Evolutionary conservation across 2,888 invertebrate genomes (phyloP), one percentile per base, ranked within the genome.

Genomic region (Dicranocentrus wangi): DNA sequence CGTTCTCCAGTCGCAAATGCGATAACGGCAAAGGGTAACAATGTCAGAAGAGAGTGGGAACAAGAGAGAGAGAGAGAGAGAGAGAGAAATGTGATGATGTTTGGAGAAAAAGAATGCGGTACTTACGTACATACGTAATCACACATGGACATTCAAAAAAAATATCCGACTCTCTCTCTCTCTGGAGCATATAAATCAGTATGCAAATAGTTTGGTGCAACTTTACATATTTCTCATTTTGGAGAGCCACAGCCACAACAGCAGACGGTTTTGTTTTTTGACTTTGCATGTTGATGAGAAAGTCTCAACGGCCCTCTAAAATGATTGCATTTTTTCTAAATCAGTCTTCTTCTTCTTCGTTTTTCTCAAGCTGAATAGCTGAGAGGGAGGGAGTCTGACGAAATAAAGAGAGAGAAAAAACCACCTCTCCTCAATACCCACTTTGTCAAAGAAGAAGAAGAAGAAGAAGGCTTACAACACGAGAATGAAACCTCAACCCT

Each of bases 201-300:
- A 65, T 55, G 65, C 65, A 75, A 75, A 73, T 73, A 51, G 47
- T 72, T 65, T 55, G 55, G 65, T 65, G 15, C 25, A 65, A 21
- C 43, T 65, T 70, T 60, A 51, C 60, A 60, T 28, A 42, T 58
- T 60, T 32, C 68, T 68, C 51, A 43, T 75, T 68, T 68, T 68
- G 68, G 76, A 39, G 21, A 10, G 47, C 3, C 47, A 10, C 47
- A 47, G n/a, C 15, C 47, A n/a, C n/a, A n/a, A 32, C 5, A 7
- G 32, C 5, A 32, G 15, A 61, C 1, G 51, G 17, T 32, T 39
- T n/a, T n/a, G n/a, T n/a, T n/a, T n/a, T n/a, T n/a, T 43, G 28
- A 39, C 51, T 53, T 27, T 53, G 51, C 60, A 72, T 72, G 71
- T 47, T 72, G 61, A 61, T 61, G 32, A 55, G 28, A 68, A 25